Percentiles rank a stretch among this genome's conserved stretches.
These are phyloP conservation scores for Ptychoptera contaminata DNA, from an alignment of 2,888 invertebrate species.

Conservation along the genomic window DNA sequence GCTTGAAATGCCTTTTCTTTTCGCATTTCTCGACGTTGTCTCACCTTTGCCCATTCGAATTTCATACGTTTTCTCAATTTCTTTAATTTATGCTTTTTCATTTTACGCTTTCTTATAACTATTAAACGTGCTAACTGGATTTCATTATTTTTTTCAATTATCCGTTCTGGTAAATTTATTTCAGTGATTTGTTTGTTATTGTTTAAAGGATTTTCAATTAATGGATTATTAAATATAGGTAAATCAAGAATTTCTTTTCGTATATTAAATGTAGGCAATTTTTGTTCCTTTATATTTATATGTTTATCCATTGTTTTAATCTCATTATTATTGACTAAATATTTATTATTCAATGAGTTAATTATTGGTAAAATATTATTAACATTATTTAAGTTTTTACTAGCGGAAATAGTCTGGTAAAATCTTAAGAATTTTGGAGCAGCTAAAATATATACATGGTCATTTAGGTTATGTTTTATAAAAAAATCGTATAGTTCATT, in stretches of 20 bases:
- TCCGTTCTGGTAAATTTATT: neutral
- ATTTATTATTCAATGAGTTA: too few relatives aligned
- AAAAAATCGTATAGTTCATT: too few relatives aligned
- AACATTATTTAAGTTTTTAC: too few relatives aligned
- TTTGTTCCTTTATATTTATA: too few relatives aligned
- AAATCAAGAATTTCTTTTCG: conserved; percentile 1
- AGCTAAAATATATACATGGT: too few relatives aligned
- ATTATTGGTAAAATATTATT: too few relatives aligned
- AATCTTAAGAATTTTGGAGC: too few relatives aligned
- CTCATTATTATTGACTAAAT: too few relatives aligned
- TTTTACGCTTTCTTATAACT: conserved; percentile 63
- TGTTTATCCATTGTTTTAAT: too few relatives aligned
- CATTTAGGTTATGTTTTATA: too few relatives aligned
- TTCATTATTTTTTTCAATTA: conserved; percentile 31
- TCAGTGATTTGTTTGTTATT: neutral
- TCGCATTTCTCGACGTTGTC: conserved; percentile 49
- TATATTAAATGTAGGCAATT: too few relatives aligned
- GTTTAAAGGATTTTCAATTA: neutral
- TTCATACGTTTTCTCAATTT: conserved; percentile 69
- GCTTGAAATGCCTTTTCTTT: conserved; percentile 69
- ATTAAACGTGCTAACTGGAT: conserved; percentile 59
- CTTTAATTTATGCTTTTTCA: conserved; percentile 72
- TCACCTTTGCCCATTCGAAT: conserved; percentile 54
- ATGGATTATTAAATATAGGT: neutral
- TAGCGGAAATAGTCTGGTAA: too few relatives aligned